phyloP scores from a whole-genome alignment of 2,888 invertebrate species.

The Epinotia brunnichana region DNA sequence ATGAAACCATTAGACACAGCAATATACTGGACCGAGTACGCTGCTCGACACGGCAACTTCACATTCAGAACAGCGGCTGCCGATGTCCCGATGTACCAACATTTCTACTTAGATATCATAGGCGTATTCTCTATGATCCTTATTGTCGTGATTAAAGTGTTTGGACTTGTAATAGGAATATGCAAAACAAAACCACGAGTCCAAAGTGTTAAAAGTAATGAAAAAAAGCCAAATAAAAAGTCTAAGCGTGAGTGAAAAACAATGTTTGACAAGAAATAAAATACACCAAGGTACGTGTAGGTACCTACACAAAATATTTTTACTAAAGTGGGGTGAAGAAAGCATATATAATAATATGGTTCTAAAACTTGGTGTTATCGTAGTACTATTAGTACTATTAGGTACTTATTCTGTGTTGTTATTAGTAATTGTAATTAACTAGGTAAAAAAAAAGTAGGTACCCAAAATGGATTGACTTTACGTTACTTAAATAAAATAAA shows the following conservation, averaged over 20 bases:
- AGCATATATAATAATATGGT: too few species aligned
- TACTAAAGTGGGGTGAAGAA: too few species aligned
- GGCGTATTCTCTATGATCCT: constrained; percentile 10
- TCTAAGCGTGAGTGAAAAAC: constrained; percentile 49
- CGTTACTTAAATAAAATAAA: too few species aligned
- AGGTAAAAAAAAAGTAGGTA: too few species aligned
- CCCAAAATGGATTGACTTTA: too few species aligned
- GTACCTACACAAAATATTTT: too few species aligned
- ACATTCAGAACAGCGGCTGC: constrained; percentile 80
- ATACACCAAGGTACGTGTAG: too few species aligned
- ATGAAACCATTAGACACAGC: constrained; percentile 84
- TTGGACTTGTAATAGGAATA: background rate
- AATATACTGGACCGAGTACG: constrained; percentile 86
- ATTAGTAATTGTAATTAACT: too few species aligned
- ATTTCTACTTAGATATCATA: constrained; percentile 69
- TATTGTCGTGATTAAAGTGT: background rate
- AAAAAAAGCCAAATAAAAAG: constrained; percentile 51
- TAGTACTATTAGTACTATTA: too few species aligned
- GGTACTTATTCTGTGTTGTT: too few species aligned
- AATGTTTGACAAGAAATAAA: too few species aligned
- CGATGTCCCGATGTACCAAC: constrained; percentile 81
- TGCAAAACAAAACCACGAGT: constrained; percentile 37
- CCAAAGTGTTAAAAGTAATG: constrained; percentile 42
- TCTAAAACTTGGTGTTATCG: too few species aligned
- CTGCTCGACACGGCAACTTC: constrained; percentile 79